These are phyloP conservation scores for Temnothorax longispinosus DNA, from an alignment of 1,140 invertebrate species.

Conservation along the genomic window DNA sequence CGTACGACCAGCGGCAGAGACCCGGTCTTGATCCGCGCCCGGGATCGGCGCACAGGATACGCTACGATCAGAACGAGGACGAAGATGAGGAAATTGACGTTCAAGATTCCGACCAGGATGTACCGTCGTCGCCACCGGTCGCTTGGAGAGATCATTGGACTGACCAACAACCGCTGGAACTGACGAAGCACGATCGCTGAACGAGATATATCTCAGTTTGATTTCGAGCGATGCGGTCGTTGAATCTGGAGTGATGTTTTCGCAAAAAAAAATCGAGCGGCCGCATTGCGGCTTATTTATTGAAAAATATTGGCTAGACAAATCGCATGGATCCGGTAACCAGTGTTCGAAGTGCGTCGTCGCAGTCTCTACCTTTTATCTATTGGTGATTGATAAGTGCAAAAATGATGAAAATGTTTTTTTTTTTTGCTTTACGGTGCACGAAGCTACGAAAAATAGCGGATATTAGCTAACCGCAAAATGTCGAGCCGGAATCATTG, in stretches of 20 bases:
- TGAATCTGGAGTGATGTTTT: background rate
- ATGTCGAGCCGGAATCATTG: background rate
- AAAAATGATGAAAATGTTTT: background rate
- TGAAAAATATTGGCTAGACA: background rate
- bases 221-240: background rate
- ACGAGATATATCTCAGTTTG: background rate
- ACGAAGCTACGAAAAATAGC: background rate
- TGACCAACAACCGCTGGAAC: conserved; percentile 84
- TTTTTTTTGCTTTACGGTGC: background rate
- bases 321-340: background rate
- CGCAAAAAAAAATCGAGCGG: background rate
- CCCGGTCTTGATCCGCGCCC: conserved; percentile 70
- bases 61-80: conserved; percentile 85
- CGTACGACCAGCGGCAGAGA: conserved; percentile 79
- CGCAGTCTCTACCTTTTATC: background rate
- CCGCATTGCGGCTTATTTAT: conserved; percentile 2
- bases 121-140: conserved; percentile 70
- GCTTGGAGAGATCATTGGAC: conserved; percentile 83
- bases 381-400: conserved; percentile 12
- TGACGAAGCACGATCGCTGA: conserved; percentile 85
- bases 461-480: background rate
- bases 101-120: conserved; percentile 88
- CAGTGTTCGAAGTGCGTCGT: background rate
- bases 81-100: conserved; percentile 91
- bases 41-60: conserved; percentile 78